Conservation (phyloP, 2,113 vertebrate species). For the Podarcis muralis region DNA sequence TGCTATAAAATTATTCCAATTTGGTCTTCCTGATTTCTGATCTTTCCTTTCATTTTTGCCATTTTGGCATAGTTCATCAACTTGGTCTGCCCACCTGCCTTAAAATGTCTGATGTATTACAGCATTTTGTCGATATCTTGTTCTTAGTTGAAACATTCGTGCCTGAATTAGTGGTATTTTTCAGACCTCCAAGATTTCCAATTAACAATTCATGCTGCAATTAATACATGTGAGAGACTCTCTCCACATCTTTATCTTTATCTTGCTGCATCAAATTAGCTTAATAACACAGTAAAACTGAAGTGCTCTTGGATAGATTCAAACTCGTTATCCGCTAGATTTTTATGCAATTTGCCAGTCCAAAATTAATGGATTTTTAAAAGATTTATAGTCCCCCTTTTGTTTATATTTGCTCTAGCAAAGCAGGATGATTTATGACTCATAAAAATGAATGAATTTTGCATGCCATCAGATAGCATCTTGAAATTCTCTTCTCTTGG, state of each 20-base stretch:
- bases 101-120: too few species aligned
- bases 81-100: too few species aligned
- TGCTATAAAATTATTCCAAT: too few species aligned
- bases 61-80: too few species aligned
- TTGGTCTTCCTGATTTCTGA: too few species aligned
- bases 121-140: background rate
- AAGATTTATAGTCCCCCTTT: background rate
- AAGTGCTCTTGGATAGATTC: background rate
- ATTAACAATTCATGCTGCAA: background rate
- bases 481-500: background rate
- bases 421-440: background rate
- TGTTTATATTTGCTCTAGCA: background rate
- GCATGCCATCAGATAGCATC: background rate
- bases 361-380: constrained; percentile 12
- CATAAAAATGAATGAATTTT: background rate
- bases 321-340: background rate
- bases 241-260: background rate
- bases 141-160: background rate
- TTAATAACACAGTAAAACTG: background rate
- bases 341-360: constrained; percentile 1
- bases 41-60: too few species aligned
- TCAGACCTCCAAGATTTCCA: background rate
- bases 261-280: background rate
- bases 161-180: background rate
- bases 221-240: background rate